Evolutionary conservation across 2,113 vertebrate species (phyloP), one percentile per base, ranked within the genome.

Genomic region (Oryctolagus cuniculus): DNA sequence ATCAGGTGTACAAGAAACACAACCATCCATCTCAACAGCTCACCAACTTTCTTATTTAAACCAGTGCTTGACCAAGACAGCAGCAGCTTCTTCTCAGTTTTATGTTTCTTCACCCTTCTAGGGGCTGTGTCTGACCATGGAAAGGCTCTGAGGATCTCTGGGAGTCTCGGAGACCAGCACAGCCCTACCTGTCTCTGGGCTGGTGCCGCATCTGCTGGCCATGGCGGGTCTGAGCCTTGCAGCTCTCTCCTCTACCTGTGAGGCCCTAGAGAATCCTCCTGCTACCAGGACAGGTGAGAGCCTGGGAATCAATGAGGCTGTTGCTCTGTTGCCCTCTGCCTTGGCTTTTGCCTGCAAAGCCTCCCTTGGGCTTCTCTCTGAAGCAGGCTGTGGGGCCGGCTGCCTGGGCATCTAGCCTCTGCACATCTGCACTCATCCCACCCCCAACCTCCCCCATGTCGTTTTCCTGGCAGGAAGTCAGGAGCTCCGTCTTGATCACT

Each of bases 311-410:
- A n/a, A 36, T 1, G 25, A 88, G 27, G 0, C 10, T 64, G 6
- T n/a, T 82, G 38, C 84, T 89, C 58, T 91, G 4, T 38, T 82
- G 25, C 29, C 1, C 0, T 49, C 25, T n/a, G 17, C 19, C 34
- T 44, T 21, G 44, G 9, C 24, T 10, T 80, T 15, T 49, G 15
- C 44, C 74, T 67, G 31, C 78, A 58, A 31, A 79, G 24, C 1
- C 31, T 70, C 51, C 24, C 11, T 22, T 2, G 9, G 38, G 84
- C 11, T 73, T 55, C 3, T 31, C 55, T 3, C 13, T 17, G 49
- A 6, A 31, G 34, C 6, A 51, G 12, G 10, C 11, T 10, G 27
- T 19, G n/a, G 10, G 51, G 0, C 1, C 1, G 1, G n/a, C 21
- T 27, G 51, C 21, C 55, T 6, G 25, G 8, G 8, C 55, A 15